These are phyloP conservation scores for Tryphoninae sp. DNA, from an alignment of 2,888 invertebrate genomes.

Conservation along the genomic window DNA sequence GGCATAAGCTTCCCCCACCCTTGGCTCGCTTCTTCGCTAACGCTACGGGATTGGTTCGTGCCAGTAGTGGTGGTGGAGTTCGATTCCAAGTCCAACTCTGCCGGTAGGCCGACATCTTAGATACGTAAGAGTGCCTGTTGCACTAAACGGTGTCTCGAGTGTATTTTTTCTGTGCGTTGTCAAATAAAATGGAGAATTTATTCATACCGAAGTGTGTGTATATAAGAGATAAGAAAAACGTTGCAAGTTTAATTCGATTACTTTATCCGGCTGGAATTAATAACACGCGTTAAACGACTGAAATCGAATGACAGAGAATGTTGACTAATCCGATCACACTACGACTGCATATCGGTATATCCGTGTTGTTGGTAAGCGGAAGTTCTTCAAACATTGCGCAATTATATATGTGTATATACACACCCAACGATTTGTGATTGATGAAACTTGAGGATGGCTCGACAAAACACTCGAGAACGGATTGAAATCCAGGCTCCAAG, in stretches of 20 bases:
- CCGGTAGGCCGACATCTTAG: too few species aligned
- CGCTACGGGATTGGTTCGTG: too few species aligned
- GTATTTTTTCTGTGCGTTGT: neutral
- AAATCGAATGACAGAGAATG: neutral
- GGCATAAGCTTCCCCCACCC: too few species aligned
- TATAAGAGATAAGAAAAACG: neutral
- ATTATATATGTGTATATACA: neutral
- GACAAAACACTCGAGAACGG: conserved; percentile 33
- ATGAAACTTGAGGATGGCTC: conserved; percentile 36
- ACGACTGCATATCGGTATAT: neutral
- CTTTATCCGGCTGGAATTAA: neutral
- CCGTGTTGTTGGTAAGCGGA: conserved; percentile 10
- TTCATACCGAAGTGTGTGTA: neutral
- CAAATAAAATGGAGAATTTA: neutral
- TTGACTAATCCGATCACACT: neutral
- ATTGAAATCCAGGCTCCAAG: conserved; percentile 20
- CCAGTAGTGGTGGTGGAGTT: too few species aligned
- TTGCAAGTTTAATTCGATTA: neutral
- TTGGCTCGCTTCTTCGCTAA: too few species aligned
- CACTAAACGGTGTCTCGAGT: too few species aligned
- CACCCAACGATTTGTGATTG: conserved; percentile 20
- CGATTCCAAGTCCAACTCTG: too few species aligned
- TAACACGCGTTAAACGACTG: neutral
- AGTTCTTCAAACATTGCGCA: neutral
- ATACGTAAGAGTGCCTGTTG: too few species aligned